Conservation (phyloP, 2,113 vertebrate species). For the Ranitomeya imitator region DNA sequence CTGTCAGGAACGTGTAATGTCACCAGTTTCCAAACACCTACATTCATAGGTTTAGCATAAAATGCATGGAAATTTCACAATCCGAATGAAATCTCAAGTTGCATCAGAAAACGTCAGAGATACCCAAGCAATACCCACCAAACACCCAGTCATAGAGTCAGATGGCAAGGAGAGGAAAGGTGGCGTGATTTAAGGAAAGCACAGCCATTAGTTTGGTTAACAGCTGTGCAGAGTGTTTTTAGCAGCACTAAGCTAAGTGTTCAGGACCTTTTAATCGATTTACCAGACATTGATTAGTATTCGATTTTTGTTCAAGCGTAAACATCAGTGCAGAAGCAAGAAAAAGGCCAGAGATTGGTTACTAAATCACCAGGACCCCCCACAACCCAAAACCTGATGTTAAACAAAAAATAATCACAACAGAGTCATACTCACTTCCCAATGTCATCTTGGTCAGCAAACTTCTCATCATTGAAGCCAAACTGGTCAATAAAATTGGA, state of each 20-base stretch:
- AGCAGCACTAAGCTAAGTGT: background rate
- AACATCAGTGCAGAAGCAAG: conserved; percentile 31
- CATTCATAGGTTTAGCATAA: background rate
- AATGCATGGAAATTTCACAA: background rate
- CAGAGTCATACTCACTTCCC: conserved; percentile 91
- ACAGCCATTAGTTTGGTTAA: background rate
- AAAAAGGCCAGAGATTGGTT: background rate
- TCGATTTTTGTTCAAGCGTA: conserved; percentile 53
- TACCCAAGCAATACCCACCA: background rate
- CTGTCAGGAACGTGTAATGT: background rate
- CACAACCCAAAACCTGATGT: background rate
- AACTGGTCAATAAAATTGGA: conserved; percentile 99
- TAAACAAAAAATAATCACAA: background rate
- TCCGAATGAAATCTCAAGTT: background rate
- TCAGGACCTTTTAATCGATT: background rate
- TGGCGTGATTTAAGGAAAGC: no score
- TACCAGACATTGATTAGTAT: conserved; percentile 4
- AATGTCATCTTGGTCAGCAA: conserved; percentile 99
- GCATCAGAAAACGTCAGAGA: background rate
- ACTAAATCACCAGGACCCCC: conserved; percentile 66
- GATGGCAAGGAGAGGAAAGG: background rate
- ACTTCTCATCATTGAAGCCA: conserved; percentile 99
- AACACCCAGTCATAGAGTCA: background rate
- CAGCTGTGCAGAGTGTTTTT: conserved; percentile 4
- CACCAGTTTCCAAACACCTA: background rate